A percentile compares a stretch with the other conserved stretches of the same genome.
Conservation (phyloP, 2,113 vertebrate genomes). For the Prionailurus viverrinus region DNA sequence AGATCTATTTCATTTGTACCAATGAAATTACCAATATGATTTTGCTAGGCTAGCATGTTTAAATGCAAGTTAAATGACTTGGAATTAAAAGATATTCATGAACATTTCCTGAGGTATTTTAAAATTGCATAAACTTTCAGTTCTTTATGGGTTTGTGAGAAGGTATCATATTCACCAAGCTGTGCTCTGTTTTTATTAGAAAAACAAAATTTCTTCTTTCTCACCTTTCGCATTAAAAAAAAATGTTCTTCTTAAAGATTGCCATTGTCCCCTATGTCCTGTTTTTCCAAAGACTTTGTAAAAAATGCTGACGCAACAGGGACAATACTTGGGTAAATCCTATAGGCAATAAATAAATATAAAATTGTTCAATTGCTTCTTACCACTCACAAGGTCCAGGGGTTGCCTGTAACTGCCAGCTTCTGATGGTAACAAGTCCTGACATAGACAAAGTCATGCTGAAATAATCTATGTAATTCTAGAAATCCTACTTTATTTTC, state of each 20-base stretch:
- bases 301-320: neutral
- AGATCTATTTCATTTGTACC: slow-evolving; percentile 53
- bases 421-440: neutral
- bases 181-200: slow-evolving; percentile 7
- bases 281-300: neutral
- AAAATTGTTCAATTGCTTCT: neutral
- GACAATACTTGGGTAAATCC: neutral
- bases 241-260: neutral
- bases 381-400: neutral
- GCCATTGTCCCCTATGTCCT: neutral
- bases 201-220: slow-evolving; percentile 40
- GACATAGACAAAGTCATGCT: neutral
- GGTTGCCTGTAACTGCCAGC: neutral
- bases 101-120: slow-evolving; percentile 70
- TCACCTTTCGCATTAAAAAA: neutral
- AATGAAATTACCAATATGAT: slow-evolving; percentile 53
- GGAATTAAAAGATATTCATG: slow-evolving; percentile 70
- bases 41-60: slow-evolving; percentile 60
- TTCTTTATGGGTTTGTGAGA: slow-evolving; percentile 66
- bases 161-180: slow-evolving; percentile 30
- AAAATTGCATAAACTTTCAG: slow-evolving; percentile 46
- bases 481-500: neutral
- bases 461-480: neutral
- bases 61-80: slow-evolving; percentile 73
- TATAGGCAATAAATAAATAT: neutral